Conservation (phyloP, 2,113 vertebrate genomes). For the Poicephalus meyeri region DNA sequence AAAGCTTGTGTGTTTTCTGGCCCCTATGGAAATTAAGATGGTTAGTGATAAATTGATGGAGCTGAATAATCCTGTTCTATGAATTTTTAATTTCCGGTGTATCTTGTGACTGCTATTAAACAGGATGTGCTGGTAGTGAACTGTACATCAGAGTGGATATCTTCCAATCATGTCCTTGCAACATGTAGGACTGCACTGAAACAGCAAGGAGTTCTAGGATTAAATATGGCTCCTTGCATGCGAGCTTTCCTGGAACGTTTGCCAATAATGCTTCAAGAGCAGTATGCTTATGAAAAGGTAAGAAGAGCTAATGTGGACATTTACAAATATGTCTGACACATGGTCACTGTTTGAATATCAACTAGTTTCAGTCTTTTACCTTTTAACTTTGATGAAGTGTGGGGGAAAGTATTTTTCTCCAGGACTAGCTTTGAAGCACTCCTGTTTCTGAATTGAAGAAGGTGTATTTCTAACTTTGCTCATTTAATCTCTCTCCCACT, state of each 20-base stretch:
- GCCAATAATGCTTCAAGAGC: slow-evolving; percentile 96
- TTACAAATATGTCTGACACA: not conserved
- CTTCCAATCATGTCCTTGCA: slow-evolving; percentile 88
- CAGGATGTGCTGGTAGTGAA: slow-evolving; percentile 96
- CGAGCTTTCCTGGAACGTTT: slow-evolving; percentile 93
- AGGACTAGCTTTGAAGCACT: not conserved
- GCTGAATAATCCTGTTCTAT: not conserved
- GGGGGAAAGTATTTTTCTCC: not conserved
- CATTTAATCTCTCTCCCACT: not conserved
- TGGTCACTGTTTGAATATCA: not conserved
- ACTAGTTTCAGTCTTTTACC: not conserved
- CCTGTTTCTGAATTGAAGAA: not conserved
- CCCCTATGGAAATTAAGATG: not conserved
- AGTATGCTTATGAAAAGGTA: slow-evolving; percentile 97
- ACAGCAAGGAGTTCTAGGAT: slow-evolving; percentile 91
- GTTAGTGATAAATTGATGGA: not conserved
- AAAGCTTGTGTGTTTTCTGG: not conserved
- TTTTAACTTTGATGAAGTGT: not conserved
- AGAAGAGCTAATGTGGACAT: not conserved
- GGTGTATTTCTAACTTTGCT: not conserved
- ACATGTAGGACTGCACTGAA: slow-evolving; percentile 92
- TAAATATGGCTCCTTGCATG: slow-evolving; percentile 97
- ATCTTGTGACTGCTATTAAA: not conserved
- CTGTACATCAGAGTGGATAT: slow-evolving; percentile 89
- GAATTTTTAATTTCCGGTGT: not conserved